Conservation (phyloP, 2,888 invertebrate species). For the Brachyptera risi region DNA sequence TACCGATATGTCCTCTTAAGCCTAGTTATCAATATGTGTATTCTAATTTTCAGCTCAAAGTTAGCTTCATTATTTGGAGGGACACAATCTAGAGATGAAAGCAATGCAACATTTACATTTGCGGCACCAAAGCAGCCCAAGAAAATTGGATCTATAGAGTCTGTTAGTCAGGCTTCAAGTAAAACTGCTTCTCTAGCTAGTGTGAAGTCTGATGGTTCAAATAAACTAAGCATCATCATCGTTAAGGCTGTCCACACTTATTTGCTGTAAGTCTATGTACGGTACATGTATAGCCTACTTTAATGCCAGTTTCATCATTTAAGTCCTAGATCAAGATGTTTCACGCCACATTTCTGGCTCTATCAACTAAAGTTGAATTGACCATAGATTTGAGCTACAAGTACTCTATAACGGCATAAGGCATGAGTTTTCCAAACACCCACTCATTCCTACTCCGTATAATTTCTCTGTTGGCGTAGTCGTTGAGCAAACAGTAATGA, state of each 20-base stretch:
- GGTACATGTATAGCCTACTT: not conserved
- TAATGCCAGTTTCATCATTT: too few species aligned
- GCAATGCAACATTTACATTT: conserved; percentile 32
- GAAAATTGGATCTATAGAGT: conserved; percentile 9
- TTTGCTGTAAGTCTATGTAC: conserved; percentile 30
- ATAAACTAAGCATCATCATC: conserved; percentile 29
- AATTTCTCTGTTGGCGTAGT: too few species aligned
- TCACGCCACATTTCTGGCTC: too few species aligned
- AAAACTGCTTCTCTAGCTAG: not conserved
- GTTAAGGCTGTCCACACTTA: conserved; percentile 32
- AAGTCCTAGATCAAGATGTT: too few species aligned
- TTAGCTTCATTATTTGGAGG: conserved; percentile 33
- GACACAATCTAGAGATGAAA: conserved; percentile 26
- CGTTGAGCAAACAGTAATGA: too few species aligned
- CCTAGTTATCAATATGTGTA: too few species aligned
- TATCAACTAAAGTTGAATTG: too few species aligned
- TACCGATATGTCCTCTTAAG: too few species aligned
- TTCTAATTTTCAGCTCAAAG: conserved; percentile 31
- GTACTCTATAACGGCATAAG: too few species aligned
- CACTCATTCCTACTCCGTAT: too few species aligned
- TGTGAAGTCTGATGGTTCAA: not conserved
- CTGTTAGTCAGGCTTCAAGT: not conserved
- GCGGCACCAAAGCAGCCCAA: conserved; percentile 34
- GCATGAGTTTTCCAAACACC: too few species aligned
- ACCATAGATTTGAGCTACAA: too few species aligned